Base-by-base conservation (phyloP, 2,797 vertebrate species). In the Heteromormyrus szaboi region DNA sequence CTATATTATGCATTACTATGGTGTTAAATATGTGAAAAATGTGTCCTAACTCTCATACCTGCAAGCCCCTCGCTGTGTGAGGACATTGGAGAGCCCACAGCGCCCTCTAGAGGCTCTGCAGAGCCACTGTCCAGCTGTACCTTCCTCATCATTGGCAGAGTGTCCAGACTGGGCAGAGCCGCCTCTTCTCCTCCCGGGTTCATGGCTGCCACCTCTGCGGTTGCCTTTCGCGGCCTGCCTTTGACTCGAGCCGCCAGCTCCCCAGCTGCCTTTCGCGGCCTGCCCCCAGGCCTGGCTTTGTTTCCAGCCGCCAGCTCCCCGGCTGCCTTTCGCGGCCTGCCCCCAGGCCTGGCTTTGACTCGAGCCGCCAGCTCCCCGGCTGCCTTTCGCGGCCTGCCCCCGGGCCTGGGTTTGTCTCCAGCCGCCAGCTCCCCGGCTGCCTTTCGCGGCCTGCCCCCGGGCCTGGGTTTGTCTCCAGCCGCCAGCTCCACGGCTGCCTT, bases 401-500 rank as follows among this genome's bases (percentile, higher is more conserved):
- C 2, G 0, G 59, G 59, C 22, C 22, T 62, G 2, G 22, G 7
- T 9, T 3, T 62, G 59, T 62, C 59, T 1, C 59, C 59, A 25
- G 25, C 19, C 11, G 0, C 12, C 2, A 2, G 0, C 5, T 12
- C 25, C 1, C 0, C 0, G 1, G 1, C 3, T 68, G 8, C 22
- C 59, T 65, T 29, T 65, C 0, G 59, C 1, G 1, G 22, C 4
- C 59, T 65, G 9, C 22, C 9, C 8, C 59, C 4, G 0, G 9
- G 1, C 59, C 59, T 25, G 3, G 59, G 0, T 11, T 4, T 65
- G 22, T 3, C 3, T 12, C 22, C 59, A 12, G 59, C 59, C 1
- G 2, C 8, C 22, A 3, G 0, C 56, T 62, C 14, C 0, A 0
- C 8, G 0, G 22, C 59, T 25, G 0, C 8, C 59, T 65, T 25